Percentiles rank a stretch among this genome's conserved stretches.
phyloP scores from a whole-genome alignment of 1,140 invertebrate genomes.

The Tetramorium parvispinum region DNA sequence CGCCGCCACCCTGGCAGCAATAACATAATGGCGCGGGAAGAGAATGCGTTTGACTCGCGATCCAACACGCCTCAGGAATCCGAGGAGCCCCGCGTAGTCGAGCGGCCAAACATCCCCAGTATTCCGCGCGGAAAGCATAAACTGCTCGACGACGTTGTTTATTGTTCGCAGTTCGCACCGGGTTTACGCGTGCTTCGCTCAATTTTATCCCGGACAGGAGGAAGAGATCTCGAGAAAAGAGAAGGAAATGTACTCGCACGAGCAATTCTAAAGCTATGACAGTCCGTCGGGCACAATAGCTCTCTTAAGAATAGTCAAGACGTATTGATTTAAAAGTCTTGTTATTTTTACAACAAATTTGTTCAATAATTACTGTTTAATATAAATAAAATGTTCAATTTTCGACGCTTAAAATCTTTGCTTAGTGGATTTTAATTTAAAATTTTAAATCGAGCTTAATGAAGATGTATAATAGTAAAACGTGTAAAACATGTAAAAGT shows the following conservation, averaged over 20 bases:
- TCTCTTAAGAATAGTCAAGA: background rate
- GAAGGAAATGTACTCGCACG: constrained; percentile 3
- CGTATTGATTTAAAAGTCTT: background rate
- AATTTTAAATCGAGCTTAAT: background rate
- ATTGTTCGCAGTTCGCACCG: constrained; percentile 68
- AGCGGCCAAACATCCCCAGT: constrained; percentile 75
- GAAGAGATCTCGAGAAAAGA: constrained; percentile 55
- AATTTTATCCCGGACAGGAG: constrained; percentile 3
- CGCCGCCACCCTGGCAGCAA: constrained; percentile 71
- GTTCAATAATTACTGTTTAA: no score
- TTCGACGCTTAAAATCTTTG: background rate
- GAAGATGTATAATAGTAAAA: background rate
- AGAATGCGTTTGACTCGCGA: constrained; percentile 82
- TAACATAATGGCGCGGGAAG: constrained; percentile 82
- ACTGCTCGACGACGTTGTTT: constrained; percentile 70
- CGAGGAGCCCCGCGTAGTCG: constrained; percentile 72
- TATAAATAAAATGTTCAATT: background rate
- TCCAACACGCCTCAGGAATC: constrained; percentile 82
- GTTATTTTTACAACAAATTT: no score
- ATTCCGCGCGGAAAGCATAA: constrained; percentile 76
- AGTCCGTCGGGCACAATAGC: background rate
- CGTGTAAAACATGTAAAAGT: no score
- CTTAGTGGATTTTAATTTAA: background rate
- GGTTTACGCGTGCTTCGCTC: constrained; percentile 66
- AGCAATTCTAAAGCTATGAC: background rate